phyloP scores from a whole-genome alignment of 1,140 invertebrate genomes.

The Meloidogyne chitwoodi region DNA sequence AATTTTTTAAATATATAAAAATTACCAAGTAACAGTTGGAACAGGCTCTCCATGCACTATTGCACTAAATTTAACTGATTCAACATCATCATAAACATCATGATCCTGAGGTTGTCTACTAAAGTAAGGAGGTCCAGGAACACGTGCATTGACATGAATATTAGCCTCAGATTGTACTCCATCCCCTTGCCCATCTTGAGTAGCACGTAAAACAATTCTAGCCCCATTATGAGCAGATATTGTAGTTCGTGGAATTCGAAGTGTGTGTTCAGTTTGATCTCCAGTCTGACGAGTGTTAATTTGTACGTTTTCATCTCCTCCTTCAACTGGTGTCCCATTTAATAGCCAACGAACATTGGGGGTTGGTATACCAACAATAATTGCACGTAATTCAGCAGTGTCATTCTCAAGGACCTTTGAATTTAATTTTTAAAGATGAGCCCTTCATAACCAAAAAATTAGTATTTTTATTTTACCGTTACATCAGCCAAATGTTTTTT shows the following conservation, averaged over 20 bases:
- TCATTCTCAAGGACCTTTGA: conserved; percentile 60
- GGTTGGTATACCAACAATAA: conserved; percentile 80
- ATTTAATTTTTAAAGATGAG: background rate
- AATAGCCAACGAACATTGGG: conserved; percentile 81
- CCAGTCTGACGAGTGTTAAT: background rate
- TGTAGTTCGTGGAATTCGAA: conserved; percentile 10
- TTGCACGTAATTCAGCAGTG: conserved; percentile 66
- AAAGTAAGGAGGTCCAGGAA: conserved; percentile 44
- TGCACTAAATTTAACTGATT: conserved; percentile 65
- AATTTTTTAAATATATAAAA: background rate
- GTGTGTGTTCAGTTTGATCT: conserved; percentile 4
- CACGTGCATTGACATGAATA: conserved; percentile 31
- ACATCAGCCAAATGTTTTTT: background rate
- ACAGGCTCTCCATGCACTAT: conserved; percentile 81
- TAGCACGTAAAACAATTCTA: conserved; percentile 28
- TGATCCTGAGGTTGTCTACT: conserved; percentile 54
- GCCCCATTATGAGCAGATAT: conserved; percentile 25
- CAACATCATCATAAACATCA: conserved; percentile 71
- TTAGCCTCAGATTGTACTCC: conserved; percentile 31
- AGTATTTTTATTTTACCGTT: background rate
- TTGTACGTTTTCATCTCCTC: conserved; percentile 9
- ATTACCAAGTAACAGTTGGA: conserved; percentile 76
- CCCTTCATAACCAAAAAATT: too few species aligned
- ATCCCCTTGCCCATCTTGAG: conserved; percentile 34
- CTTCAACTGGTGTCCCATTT: conserved; percentile 60